A percentile compares a stretch with the other conserved stretches of the same genome.
These are phyloP conservation scores for Glareola pratincola DNA, from an alignment of 2,113 vertebrate species.

Conservation along the genomic window DNA sequence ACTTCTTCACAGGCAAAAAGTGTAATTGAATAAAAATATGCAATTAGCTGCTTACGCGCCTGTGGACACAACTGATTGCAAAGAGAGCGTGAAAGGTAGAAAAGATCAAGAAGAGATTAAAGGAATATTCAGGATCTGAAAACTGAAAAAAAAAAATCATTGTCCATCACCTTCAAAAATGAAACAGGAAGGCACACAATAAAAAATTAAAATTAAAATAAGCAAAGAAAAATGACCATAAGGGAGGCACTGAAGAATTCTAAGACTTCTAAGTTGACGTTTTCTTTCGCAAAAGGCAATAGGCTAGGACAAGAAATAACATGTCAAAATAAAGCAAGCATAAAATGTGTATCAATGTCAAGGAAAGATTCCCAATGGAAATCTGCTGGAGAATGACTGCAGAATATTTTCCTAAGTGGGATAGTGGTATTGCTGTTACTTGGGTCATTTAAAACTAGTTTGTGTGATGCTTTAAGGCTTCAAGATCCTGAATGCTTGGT, in stretches of 20 bases:
- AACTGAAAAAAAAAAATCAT: background rate
- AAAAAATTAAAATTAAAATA: background rate
- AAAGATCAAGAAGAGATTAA: background rate
- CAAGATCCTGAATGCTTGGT: background rate
- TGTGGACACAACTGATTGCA: background rate
- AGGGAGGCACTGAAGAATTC: background rate
- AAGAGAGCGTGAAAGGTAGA: background rate
- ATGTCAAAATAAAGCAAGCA: background rate
- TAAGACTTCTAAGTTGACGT: background rate
- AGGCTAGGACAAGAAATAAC: background rate
- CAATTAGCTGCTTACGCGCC: background rate
- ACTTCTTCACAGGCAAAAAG: background rate
- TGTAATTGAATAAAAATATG: background rate
- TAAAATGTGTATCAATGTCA: background rate
- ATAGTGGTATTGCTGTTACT: background rate
- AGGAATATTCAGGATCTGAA: background rate
- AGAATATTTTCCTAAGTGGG: background rate
- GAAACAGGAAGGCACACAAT: background rate
- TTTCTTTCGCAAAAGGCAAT: background rate
- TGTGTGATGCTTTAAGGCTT: background rate
- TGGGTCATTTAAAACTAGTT: background rate
- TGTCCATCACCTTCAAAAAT: background rate
- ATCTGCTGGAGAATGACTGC: background rate
- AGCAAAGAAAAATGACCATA: background rate
- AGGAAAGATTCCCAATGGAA: background rate